A percentile compares a stretch with the other conserved stretches of the same genome.
These are phyloP conservation scores for Lordiphosa stackelbergi DNA, from an alignment of 1,140 invertebrate genomes.

Conservation along the genomic window DNA sequence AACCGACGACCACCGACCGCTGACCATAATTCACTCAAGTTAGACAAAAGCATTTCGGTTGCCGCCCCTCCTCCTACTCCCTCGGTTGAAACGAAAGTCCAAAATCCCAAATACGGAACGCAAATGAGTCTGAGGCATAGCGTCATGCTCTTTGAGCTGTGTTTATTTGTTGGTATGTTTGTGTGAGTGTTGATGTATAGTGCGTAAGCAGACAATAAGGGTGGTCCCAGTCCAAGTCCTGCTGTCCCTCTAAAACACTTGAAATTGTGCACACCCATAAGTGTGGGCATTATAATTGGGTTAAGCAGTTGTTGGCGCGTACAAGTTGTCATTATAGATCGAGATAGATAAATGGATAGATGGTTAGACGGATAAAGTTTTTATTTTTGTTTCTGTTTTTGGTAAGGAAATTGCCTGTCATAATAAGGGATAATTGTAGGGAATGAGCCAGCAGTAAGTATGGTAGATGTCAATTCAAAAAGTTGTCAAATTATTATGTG, in stretches of 20 bases:
- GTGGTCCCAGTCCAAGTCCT: constrained; percentile 33
- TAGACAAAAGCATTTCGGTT: constrained; percentile 73
- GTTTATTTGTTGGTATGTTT: constrained; percentile 7
- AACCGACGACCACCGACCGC: constrained; percentile 53
- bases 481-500: too few species aligned
- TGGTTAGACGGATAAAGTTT: constrained; percentile 20
- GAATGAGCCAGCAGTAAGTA: constrained; percentile 2
- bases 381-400: constrained; percentile 5
- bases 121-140: constrained; percentile 68
- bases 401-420: constrained; percentile 44
- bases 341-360: constrained; percentile 36
- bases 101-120: constrained; percentile 61
- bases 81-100: constrained; percentile 47
- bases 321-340: constrained; percentile 67
- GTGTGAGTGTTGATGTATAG: constrained; percentile 15
- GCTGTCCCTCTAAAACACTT: constrained; percentile 43
- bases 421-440: constrained; percentile 24
- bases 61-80: constrained; percentile 11
- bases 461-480: neutral
- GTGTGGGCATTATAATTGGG: constrained; percentile 63
- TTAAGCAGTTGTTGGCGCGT: constrained; percentile 67
- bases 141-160: constrained; percentile 66
- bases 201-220: constrained; percentile 43
- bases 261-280: constrained; percentile 57
- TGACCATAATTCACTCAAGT: constrained; percentile 75